phyloP scores from a whole-genome alignment of 2,888 invertebrate genomes.

The Ceraclea dissimilis region DNA sequence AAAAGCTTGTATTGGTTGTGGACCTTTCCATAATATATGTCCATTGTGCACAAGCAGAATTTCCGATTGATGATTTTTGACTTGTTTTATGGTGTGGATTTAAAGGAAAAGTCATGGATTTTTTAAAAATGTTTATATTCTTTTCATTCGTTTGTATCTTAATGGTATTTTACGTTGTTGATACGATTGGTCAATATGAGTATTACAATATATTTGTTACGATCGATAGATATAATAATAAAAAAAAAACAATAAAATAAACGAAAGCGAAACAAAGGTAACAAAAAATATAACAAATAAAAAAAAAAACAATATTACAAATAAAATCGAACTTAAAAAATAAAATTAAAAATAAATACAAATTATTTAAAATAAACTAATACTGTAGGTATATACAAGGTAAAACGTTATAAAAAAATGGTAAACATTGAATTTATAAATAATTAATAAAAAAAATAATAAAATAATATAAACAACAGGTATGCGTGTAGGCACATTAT shows the following conservation, averaged over 20 bases:
- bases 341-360: conserved; percentile 11
- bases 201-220: not conserved
- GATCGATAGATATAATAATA: not conserved
- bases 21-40: too few relatives aligned
- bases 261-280: conserved; percentile 2
- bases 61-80: too few relatives aligned
- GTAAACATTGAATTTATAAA: conserved; percentile 13
- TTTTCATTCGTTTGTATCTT: not conserved
- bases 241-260: not conserved
- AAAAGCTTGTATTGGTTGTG: too few relatives aligned
- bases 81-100: too few relatives aligned
- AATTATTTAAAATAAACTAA: conserved; percentile 16
- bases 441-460: conserved; percentile 5
- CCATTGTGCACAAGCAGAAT: too few relatives aligned
- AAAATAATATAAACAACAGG: conserved; percentile 20
- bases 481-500: conserved; percentile 25
- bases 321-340: conserved; percentile 10
- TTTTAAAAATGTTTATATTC: conserved; percentile 1
- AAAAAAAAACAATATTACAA: conserved; percentile 16
- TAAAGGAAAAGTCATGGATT: not conserved
- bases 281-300: conserved; percentile 20
- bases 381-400: conserved; percentile 22
- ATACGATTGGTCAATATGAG: not conserved
- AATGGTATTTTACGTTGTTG: not conserved
- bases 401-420: conserved; percentile 8